Evolutionary conservation across 2,888 invertebrate genomes (phyloP).

Genomic region (Eristalinus aeneus): DNA sequence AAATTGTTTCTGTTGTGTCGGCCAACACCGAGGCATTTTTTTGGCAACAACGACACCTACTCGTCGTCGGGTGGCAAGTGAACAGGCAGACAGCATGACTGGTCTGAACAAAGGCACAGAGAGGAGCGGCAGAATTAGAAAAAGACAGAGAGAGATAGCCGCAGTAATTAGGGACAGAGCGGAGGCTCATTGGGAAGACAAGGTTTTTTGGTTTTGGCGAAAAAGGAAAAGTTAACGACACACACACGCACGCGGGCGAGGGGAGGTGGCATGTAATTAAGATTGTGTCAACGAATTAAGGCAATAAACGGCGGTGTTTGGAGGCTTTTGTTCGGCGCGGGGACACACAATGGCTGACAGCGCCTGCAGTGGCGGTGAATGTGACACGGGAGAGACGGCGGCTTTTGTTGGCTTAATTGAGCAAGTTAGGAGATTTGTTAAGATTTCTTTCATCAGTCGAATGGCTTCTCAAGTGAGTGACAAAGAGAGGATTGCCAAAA

Average conservation of each 20-base stretch:
- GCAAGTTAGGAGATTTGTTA: not conserved
- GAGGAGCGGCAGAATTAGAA: not conserved
- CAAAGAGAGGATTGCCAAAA: not conserved
- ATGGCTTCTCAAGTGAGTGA: not conserved
- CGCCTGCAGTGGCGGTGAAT: not conserved
- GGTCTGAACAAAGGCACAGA: not conserved
- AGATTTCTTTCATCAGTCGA: not conserved
- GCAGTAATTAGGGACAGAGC: not conserved
- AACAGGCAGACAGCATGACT: not conserved
- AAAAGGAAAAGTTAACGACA: conserved; percentile 33
- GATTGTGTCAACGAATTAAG: conserved; percentile 28
- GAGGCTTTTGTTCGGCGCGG: not conserved
- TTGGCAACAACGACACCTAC: conserved; percentile 7
- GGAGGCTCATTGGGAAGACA: not conserved
- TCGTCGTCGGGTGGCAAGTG: not conserved
- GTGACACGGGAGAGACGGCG: not conserved
- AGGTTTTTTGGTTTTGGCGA: not conserved
- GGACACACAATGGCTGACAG: not conserved
- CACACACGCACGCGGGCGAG: not conserved
- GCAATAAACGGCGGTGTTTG: conserved; percentile 26
- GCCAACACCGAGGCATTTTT: conserved; percentile 18
- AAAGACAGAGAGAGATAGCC: not conserved
- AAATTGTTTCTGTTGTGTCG: conserved; percentile 23
- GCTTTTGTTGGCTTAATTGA: not conserved
- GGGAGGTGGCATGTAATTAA: conserved; percentile 35